These are phyloP conservation scores for Amblyraja radiata DNA, from an alignment of 2,797 vertebrate genomes.

Conservation along the genomic window DNA sequence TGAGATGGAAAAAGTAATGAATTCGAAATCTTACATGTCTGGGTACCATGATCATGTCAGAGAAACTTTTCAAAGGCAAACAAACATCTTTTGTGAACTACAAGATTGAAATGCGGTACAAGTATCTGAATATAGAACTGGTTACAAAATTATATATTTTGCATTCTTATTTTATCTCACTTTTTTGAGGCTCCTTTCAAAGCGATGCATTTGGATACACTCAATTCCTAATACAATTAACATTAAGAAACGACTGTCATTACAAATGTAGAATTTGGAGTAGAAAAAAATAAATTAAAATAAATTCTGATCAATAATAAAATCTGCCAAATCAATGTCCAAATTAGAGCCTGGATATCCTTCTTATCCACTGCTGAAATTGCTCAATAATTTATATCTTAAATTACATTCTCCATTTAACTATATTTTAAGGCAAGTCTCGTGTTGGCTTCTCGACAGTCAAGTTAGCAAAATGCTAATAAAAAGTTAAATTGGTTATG, in stretches of 20 bases:
- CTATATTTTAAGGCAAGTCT: neutral
- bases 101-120: neutral
- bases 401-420: neutral
- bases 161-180: neutral
- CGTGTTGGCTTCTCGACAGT: neutral
- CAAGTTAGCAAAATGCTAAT: neutral
- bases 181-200: neutral
- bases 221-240: neutral
- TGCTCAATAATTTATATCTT: neutral
- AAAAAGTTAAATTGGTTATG: neutral
- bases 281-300: neutral
- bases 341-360: neutral
- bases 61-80: slow-evolving; percentile 1
- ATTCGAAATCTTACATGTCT: neutral
- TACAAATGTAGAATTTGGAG: neutral
- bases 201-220: neutral
- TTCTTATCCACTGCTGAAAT: neutral
- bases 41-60: neutral
- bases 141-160: neutral
- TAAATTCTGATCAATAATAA: neutral
- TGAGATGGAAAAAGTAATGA: neutral
- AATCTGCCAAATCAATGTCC: neutral
- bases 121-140: neutral
- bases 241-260: too few species aligned
- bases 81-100: neutral